Evolutionary conservation across 2,113 vertebrate genomes (phyloP), one percentile per base, ranked within the genome.

Genomic region (Serilophus lunatus): DNA sequence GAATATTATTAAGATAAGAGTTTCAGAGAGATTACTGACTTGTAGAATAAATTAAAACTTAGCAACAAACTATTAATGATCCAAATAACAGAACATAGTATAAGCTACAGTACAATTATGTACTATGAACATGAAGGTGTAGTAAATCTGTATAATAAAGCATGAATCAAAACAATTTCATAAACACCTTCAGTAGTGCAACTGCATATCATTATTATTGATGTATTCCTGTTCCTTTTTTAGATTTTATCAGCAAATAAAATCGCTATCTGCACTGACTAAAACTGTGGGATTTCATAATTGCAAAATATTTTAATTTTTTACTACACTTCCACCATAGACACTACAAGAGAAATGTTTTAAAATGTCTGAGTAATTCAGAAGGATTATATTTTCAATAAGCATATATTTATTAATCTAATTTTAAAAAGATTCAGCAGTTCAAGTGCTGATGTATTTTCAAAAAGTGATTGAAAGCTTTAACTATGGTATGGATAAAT

Each of bases 281-380:
- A 80, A 77, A 96, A 81, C 12, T 40, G 13, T 59, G 33, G 83
- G 35, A 71, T 71, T 81, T 71, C 35, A 71, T 36, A 51, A 74
- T 77, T 83, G 90, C 91, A 90, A 93, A 94, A 81, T 90, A 86
- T 93, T 96, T 82, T 93, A 31, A 89, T 35, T 86, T 92, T 76
- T 77, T 70, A 74, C 86, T 61, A 38, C 3, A 54, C 6, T 74
- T 86, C 24, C 44, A 71, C 36, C 3, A 66, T 82, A 93, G 36
- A 47, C 38, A 70, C 9, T 53, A 1, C 19, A 86, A 81, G 5
- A 42, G 3, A 85, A 75, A 79, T 56, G 1, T 64, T 72, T 76
- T 90, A 16, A 82, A 87, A 53, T 23, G 17, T 24, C 68, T 91
- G 49, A 71, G 47, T 69, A 79, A 72, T 71, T 66, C 49, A 84